phyloP scores from a whole-genome alignment of 2,797 vertebrate genomes.

The Ceryle rudis region DNA sequence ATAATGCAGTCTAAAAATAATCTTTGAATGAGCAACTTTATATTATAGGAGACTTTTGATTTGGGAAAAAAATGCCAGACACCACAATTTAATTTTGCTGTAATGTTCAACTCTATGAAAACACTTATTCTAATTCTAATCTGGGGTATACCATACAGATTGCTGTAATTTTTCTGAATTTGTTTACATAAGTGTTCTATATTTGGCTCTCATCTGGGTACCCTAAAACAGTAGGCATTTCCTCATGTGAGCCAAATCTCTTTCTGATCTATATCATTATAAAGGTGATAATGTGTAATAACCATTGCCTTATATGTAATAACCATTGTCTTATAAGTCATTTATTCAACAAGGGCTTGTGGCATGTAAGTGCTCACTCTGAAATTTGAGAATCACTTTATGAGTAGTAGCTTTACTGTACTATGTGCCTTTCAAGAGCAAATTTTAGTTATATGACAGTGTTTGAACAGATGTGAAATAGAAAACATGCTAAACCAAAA shows the following conservation, averaged over 20 bases:
- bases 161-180: background rate
- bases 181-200: background rate
- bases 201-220: background rate
- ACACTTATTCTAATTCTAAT: background rate
- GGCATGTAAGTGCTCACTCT: background rate
- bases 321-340: background rate
- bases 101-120: background rate
- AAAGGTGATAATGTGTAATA: background rate
- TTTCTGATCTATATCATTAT: background rate
- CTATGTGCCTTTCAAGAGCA: background rate
- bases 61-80: accelerated
- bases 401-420: background rate
- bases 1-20: background rate
- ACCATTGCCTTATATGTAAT: background rate
- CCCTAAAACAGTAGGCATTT: background rate
- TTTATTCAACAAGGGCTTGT: background rate
- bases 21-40: background rate
- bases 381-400: background rate
- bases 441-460: background rate
- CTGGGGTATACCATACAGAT: background rate
- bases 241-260: background rate
- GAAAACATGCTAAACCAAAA: background rate
- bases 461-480: background rate
- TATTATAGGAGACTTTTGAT: background rate
- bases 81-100: background rate